These are phyloP conservation scores for Octomys mimax DNA, from an alignment of 2,797 vertebrate genomes.

Conservation along the genomic window DNA sequence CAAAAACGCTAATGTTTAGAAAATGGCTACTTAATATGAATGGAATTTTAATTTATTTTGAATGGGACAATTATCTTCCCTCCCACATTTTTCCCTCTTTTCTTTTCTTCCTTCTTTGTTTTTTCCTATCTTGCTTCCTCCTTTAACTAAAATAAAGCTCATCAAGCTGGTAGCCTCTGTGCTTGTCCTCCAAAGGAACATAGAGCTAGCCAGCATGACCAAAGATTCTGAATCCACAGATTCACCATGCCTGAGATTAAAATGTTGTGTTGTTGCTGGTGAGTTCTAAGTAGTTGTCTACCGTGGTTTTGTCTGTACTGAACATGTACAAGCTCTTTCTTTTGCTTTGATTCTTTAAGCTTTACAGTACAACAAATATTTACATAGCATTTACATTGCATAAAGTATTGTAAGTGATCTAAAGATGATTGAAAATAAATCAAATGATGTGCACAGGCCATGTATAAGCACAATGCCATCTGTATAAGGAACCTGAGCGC, in stretches of 20 bases:
- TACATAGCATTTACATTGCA: neutral
- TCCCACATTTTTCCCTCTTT: neutral
- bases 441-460: neutral
- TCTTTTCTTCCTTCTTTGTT: rapidly evolving
- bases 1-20: slow-evolving; percentile 14
- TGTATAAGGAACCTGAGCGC: neutral
- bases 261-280: too few relatives aligned
- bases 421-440: neutral
- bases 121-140: neutral
- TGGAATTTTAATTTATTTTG: slow-evolving; percentile 50
- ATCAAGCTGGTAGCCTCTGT: neutral
- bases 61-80: neutral
- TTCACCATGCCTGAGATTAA: neutral
- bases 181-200: neutral
- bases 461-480: neutral
- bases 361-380: neutral
- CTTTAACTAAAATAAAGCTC: slow-evolving; percentile 42
- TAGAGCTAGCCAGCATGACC: neutral
- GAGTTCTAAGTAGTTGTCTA: neutral
- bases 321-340: neutral
- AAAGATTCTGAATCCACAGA: neutral
- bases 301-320: neutral
- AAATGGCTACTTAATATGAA: slow-evolving; percentile 49
- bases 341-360: neutral
- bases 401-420: neutral